Base-by-base conservation (phyloP, 1,140 invertebrate genomes). In the Diorhabda carinulata region DNA sequence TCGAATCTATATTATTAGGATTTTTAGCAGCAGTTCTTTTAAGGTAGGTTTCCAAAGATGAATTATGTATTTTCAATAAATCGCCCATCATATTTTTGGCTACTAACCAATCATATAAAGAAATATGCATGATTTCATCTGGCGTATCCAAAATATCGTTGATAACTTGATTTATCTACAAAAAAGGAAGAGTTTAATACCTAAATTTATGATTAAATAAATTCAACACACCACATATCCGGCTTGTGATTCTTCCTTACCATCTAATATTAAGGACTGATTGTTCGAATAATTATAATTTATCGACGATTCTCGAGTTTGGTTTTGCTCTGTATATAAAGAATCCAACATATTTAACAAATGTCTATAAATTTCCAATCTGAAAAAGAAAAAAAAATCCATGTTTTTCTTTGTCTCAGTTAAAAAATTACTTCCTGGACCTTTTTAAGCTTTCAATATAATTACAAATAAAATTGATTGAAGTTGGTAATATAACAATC, bases 21-120 rank as follows among this genome's bases (percentile, higher is more conserved):
- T 84, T 82, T 57, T 82, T 79, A 57, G 81, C 77, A 2, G 86
- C 82, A 67, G 86, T 84, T 43, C 89, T 86, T 63, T 89, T 87
- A 8, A 97, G 79, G 77, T 93, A 97, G 52, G 87, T 85, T 78
- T 96, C 93, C 57, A 97, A 83, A 4, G 91, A 93, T n/a, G 91
- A 87, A 65, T 93, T 90, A 57, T 87, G 83, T 74, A 94, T 85
- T 78, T 90, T 85, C 67, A 97, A 83, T 66, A 98, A 81, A 79
- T 94, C 92, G 69, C 90, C 89, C 62, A 88, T 85, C 75, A 92
- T 83, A 73, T 90, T 87, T 76, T 91, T 89, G 10, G 89, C 87
- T 47, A 97, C 87, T 79, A 99, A 87, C 97, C 97, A 99, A 73
- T 95, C 91, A 79, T 98, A 99, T 0, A 99, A 83, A 0, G 92